phyloP scores from a whole-genome alignment of 2,113 vertebrate species.

The Thamnophis sirtalis region DNA sequence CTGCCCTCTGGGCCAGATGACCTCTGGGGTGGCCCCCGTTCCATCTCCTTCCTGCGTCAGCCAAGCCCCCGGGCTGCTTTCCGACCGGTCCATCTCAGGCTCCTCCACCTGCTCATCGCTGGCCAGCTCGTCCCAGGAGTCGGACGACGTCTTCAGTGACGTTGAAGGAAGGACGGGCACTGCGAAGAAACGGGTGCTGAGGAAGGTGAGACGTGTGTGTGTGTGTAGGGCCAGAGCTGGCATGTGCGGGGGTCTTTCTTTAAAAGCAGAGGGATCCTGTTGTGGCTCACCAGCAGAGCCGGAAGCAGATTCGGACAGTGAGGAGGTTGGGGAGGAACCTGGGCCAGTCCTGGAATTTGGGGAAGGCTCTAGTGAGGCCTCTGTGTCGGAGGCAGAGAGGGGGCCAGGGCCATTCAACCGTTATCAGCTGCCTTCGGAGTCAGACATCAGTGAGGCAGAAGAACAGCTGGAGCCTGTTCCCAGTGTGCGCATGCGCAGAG shows the following conservation, averaged over 20 bases:
- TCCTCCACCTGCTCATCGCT: constrained; percentile 66
- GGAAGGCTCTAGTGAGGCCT: too few species aligned
- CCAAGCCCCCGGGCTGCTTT: background rate
- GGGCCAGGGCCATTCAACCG: too few species aligned
- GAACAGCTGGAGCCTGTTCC: too few species aligned
- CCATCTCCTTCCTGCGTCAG: background rate
- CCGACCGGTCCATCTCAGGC: constrained; percentile 56
- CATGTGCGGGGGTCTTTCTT: background rate
- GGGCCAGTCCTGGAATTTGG: too few species aligned
- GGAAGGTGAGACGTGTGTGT: constrained; percentile 62
- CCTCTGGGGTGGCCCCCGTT: background rate
- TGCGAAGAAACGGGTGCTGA: constrained; percentile 58
- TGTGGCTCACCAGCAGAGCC: too few species aligned
- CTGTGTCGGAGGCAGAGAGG: too few species aligned
- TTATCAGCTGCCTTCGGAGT: too few species aligned
- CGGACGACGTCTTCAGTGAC: constrained; percentile 76
- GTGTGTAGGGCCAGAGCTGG: too few species aligned
- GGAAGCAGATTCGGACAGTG: too few species aligned
- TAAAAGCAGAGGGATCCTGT: background rate
- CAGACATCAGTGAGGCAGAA: too few species aligned
- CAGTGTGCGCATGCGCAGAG: too few species aligned
- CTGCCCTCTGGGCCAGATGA: background rate
- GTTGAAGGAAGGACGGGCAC: constrained; percentile 54
- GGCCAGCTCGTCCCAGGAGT: constrained; percentile 68
- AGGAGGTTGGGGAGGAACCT: too few species aligned